Evolutionary conservation across 1,140 invertebrate genomes (phyloP).

Genomic region (Drosophila subobscura): DNA sequence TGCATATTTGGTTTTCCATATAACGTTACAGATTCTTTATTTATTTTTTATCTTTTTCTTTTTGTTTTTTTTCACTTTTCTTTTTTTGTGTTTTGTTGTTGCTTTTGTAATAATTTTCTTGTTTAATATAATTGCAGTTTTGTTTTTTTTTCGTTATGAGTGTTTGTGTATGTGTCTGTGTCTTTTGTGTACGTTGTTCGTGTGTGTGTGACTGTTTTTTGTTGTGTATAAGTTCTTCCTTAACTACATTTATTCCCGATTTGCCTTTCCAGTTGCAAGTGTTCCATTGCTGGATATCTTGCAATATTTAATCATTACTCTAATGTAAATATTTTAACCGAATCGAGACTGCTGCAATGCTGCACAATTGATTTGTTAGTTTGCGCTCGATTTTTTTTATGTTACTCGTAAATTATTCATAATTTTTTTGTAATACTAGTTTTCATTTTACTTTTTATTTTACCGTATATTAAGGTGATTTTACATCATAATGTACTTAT

Average conservation of each 20-base stretch:
- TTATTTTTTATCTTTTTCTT: constrained; percentile 59
- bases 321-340: constrained; percentile 4
- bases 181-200: constrained; percentile 31
- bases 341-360: constrained; percentile 17
- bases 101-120: constrained; percentile 73
- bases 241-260: constrained; percentile 65
- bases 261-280: constrained; percentile 36
- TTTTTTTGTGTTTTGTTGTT: constrained; percentile 70
- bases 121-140: constrained; percentile 81
- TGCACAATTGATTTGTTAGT: constrained; percentile 49
- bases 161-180: constrained; percentile 28
- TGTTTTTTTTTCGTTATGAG: constrained; percentile 26
- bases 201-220: constrained; percentile 33
- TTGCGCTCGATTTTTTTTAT: constrained; percentile 49
- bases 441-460: constrained; percentile 46
- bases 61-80: constrained; percentile 58
- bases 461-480: constrained; percentile 75
- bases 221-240: constrained; percentile 60
- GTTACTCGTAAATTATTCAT: constrained; percentile 77
- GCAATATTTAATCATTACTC: too few species aligned
- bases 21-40: constrained; percentile 83
- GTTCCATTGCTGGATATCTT: constrained; percentile 31
- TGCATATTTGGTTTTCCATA: constrained; percentile 72
- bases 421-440: constrained; percentile 74
- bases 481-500: constrained; percentile 81